Evolutionary conservation across 1,140 invertebrate species (phyloP), one percentile per base, ranked within the genome.

Genomic region (Mya arenaria): DNA sequence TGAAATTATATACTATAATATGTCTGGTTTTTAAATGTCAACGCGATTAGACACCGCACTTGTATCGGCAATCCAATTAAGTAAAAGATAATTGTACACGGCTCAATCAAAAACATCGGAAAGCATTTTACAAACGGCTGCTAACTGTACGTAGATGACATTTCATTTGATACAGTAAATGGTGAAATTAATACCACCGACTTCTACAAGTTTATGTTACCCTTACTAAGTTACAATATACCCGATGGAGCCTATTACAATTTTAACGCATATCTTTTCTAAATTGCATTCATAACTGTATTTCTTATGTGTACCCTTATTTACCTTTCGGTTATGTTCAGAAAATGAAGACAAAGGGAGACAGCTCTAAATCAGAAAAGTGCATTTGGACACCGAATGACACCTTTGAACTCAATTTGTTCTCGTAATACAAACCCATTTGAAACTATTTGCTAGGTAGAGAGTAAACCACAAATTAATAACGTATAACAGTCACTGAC

Each of bases 401-500:
- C 39, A 25, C 15, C 37, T 4, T 17, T 77, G 58, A 74, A 60
- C 66, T 41, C 28, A 37, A 17, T 44, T 55, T 48, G 71, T 34
- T 41, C 71, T 37, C 28, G 74, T 17, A n/a, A 79, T 68, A 23
- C 60, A 41, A 82, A 60, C 13, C 13, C 19, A 17, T 56, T 56
- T 0, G 55, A 74, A 41, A 15, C 23, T 10, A 25, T 60, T 19
- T 19, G 58, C 15, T 41, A 60, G 55, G 23, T 37, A 37, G 23
- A 52, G n/a, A 17, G 37, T 41, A n/a, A 60, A 1, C 15, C 72
- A 15, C 17, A 37, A 25, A 81, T 88, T 32, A 89, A 92, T 82
- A 92, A 92, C 78, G 89, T 92, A 13, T 90, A 90, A 25, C 92
- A 92, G 82, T 91, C 91, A 4, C 82, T 92, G 15, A 92, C 83